phyloP scores from a whole-genome alignment of 2,113 vertebrate genomes.

The Heptranchias perlo region DNA sequence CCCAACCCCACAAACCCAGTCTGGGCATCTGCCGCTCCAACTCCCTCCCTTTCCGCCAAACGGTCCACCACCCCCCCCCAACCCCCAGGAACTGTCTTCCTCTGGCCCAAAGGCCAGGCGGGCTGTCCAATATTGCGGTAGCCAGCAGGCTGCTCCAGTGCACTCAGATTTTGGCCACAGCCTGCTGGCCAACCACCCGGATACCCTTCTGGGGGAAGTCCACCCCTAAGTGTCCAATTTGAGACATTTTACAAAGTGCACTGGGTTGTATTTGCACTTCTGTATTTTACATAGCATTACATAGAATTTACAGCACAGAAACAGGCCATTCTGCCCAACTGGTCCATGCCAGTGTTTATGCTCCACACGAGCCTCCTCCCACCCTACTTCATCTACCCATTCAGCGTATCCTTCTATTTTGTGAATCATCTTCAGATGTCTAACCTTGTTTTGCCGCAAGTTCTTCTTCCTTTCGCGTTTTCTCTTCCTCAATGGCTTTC shows the following conservation, averaged over 20 bases:
- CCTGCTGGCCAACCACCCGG: not conserved
- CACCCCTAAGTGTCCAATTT: not conserved
- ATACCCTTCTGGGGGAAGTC: not conserved
- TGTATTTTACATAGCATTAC: not conserved
- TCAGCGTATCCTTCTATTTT: not conserved
- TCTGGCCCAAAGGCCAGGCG: too few relatives aligned
- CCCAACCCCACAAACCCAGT: not conserved
- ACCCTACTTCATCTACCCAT: not conserved
- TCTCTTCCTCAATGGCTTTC: slow-evolving; percentile 55
- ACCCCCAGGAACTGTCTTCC: not conserved
- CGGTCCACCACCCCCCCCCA: not conserved
- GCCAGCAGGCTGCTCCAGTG: too few relatives aligned
- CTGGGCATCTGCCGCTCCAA: not conserved
- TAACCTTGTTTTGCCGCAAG: slow-evolving; percentile 52
- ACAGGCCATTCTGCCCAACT: not conserved
- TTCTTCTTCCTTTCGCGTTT: slow-evolving; percentile 57
- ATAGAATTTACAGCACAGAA: not conserved
- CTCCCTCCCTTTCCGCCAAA: not conserved
- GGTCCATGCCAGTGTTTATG: not conserved
- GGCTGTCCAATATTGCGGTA: too few relatives aligned
- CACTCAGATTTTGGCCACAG: not conserved
- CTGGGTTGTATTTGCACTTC: not conserved
- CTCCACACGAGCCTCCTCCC: not conserved
- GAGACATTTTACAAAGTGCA: not conserved
- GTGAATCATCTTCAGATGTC: not conserved